phyloP scores from a whole-genome alignment of 2,888 invertebrate genomes.

The Lochmaea capreae region DNA sequence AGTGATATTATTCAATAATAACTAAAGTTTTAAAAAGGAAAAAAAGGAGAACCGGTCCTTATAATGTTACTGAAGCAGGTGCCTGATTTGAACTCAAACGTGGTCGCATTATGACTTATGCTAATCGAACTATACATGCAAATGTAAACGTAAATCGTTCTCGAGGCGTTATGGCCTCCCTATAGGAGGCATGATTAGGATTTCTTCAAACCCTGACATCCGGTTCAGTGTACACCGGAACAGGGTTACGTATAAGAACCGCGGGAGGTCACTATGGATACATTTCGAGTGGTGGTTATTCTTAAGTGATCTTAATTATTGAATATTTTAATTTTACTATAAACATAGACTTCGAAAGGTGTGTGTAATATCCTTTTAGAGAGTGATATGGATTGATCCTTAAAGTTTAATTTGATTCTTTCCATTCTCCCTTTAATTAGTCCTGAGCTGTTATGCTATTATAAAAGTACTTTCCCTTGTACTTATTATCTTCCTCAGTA shows the following conservation, averaged over 20 bases:
- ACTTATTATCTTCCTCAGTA: no score
- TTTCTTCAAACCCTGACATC: conserved; percentile 44
- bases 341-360: not conserved
- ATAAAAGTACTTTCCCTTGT: no score
- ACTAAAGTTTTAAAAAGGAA: not conserved
- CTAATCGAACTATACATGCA: conserved; percentile 47
- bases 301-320: not conserved
- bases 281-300: not conserved
- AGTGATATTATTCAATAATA: no score
- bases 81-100: conserved; percentile 30
- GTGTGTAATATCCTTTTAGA: no score
- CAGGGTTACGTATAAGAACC: conserved; percentile 4
- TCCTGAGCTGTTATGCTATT: no score
- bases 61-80: conserved; percentile 38
- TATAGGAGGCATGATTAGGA: conserved; percentile 47
- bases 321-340: not conserved
- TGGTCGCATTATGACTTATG: conserved; percentile 50
- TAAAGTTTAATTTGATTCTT: no score
- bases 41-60: not conserved
- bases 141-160: conserved; percentile 49
- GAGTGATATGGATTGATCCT: no score
- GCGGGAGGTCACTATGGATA: not conserved
- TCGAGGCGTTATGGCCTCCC: conserved; percentile 45
- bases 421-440: no score
- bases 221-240: conserved; percentile 39